Evolutionary conservation across 2,113 vertebrate species (phyloP), one percentile per base, ranked within the genome.

Genomic region (Nyctereutes procyonoides): DNA sequence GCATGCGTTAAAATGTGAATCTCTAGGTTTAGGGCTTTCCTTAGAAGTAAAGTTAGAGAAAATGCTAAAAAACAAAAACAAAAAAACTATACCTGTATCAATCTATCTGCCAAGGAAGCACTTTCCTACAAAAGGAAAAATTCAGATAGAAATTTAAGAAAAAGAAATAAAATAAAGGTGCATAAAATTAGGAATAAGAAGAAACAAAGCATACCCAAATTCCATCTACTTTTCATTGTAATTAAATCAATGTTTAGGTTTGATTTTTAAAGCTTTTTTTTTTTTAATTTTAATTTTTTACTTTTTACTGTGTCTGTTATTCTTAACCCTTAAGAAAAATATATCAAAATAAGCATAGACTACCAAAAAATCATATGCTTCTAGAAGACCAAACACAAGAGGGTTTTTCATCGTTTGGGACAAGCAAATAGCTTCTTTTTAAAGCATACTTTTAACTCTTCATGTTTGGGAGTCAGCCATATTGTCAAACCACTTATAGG

Each of bases 41-140:
- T 97, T 97, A 97, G 58, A 77, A 94, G 90, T 97, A 58, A 77
- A 95, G 88, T 97, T 97, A 98, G 97, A 98, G 80, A 98, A 98
- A 98, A 98, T 96, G 98, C 98, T 98, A 86, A 90, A 98, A 92
- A 85, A 65, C 24, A 53, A 77, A 43, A 10, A 11, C 0, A 53
- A 58, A 95, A 96, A 98, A 98, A 98, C 98, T 99, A 99, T 99
- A 99, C 99, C 99, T 99, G 99, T 99, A 99, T 99, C 99, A 99
- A 99, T 99, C 99, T 99, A 99, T 99, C 99, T 99, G 99, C 99
- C 99, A 99, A 99, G 99, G 99, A 99, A 99, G 99, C 99, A 99
- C 99, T 99, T 99, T 99, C 99, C 99, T 99, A 99, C 98, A 99
- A 99, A 99, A 99, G 98, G 98, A 98, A 99, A 99, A 99, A 99